Conservation (phyloP, 2,888 invertebrate species). For the Odontocolon sp. region DNA sequence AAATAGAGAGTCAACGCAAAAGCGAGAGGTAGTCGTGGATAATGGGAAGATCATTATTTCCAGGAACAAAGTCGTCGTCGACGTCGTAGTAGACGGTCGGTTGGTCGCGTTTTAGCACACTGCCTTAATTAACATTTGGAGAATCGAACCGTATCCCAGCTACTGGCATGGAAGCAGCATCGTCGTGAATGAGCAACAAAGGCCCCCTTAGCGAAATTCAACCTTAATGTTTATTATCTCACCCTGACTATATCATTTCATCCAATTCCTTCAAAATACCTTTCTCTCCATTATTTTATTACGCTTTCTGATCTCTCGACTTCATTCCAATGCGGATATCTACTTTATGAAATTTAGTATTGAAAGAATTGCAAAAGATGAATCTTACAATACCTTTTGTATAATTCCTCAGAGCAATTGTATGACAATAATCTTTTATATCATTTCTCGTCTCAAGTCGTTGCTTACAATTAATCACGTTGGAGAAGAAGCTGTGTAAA, state of each 20-base stretch:
- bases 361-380: too few species aligned
- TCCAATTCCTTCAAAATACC: constrained; percentile 15
- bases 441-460: constrained; percentile 61
- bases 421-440: constrained; percentile 47
- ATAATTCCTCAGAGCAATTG: too few species aligned
- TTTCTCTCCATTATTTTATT: constrained; percentile 1
- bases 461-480: constrained; percentile 61
- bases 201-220: constrained; percentile 16
- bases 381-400: too few species aligned
- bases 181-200: neutral
- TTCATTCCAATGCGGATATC: neutral
- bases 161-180: neutral
- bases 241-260: constrained; percentile 16
- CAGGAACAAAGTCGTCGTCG: constrained; percentile 77
- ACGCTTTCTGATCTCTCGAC: constrained; percentile 1
- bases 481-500: constrained; percentile 30
- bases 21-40: constrained; percentile 66
- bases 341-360: neutral
- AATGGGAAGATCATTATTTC: constrained; percentile 79
- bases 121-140: constrained; percentile 51
- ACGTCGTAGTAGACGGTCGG: constrained; percentile 52
- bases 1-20: constrained; percentile 33
- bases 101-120: constrained; percentile 24
- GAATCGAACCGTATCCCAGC: constrained; percentile 34
- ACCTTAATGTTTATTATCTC: constrained; percentile 29